These are phyloP conservation scores for Drosophila ironensis DNA, from an alignment of 1,140 invertebrate genomes.

Conservation along the genomic window DNA sequence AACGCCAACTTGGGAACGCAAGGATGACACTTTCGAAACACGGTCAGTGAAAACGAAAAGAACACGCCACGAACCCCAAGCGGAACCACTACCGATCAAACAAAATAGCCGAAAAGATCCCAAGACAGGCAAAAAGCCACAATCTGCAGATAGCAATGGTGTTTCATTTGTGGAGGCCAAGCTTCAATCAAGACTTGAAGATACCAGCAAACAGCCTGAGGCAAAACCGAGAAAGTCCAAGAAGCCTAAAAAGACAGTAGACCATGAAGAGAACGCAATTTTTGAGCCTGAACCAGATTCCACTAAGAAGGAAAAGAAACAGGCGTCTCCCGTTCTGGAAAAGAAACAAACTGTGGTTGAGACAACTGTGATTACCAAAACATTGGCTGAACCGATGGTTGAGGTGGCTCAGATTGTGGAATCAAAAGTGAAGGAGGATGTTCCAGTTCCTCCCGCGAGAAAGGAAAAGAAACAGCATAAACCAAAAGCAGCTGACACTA, in stretches of 20 bases:
- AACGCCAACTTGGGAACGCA: slow-evolving; percentile 73
- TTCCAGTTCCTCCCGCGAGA: slow-evolving; percentile 18
- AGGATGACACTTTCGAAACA: slow-evolving; percentile 50
- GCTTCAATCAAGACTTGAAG: slow-evolving; percentile 1
- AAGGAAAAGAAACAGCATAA: slow-evolving; percentile 29
- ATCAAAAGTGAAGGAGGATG: neutral
- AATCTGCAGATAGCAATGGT: slow-evolving; percentile 52
- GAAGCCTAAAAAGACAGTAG: slow-evolving; percentile 39
- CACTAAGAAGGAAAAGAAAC: slow-evolving; percentile 32
- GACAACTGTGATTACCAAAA: slow-evolving; percentile 3
- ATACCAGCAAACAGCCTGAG: slow-evolving; percentile 42
- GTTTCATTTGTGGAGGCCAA: neutral
- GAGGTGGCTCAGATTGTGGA: slow-evolving; percentile 3
- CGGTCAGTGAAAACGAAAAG: slow-evolving; percentile 50
- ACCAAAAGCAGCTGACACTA: neutral
- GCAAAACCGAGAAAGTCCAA: slow-evolving; percentile 48
- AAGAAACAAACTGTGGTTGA: slow-evolving; percentile 22
- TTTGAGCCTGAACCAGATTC: slow-evolving; percentile 7
- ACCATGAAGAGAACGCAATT: slow-evolving; percentile 1
- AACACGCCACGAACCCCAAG: slow-evolving; percentile 49
- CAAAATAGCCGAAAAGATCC: slow-evolving; percentile 53
- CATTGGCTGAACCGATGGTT: slow-evolving; percentile 15
- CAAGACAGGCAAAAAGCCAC: slow-evolving; percentile 42
- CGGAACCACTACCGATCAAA: slow-evolving; percentile 63
- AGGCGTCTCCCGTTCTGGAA: slow-evolving; percentile 10